These are phyloP conservation scores for Diachasmimorpha longicaudata DNA, from an alignment of 1,140 invertebrate genomes.

Conservation along the genomic window DNA sequence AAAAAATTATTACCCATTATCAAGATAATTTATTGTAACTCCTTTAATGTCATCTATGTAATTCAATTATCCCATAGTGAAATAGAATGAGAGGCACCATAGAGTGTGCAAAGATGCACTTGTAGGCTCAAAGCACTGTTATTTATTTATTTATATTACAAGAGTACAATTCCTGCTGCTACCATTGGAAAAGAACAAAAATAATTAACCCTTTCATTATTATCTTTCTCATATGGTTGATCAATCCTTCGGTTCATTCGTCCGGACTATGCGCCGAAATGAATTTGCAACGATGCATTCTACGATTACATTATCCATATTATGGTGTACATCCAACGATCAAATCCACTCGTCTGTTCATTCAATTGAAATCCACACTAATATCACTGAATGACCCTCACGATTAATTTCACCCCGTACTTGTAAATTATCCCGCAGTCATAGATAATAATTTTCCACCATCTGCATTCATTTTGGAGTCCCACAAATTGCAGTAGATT, in stretches of 20 bases:
- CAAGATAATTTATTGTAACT: not conserved
- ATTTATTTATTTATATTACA: constrained; percentile 32
- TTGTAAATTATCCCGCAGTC: not conserved
- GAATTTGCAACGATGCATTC: constrained; percentile 25
- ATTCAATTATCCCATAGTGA: constrained; percentile 31
- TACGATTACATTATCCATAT: constrained; percentile 12
- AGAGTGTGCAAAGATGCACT: constrained; percentile 38
- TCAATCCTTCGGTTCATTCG: not conserved
- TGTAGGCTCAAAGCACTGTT: constrained; percentile 32
- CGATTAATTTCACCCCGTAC: not conserved
- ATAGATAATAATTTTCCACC: not conserved
- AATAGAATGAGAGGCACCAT: constrained; percentile 47
- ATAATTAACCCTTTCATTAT: not conserved
- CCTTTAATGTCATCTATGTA: not conserved
- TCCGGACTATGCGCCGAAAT: not conserved
- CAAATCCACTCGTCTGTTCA: not conserved
- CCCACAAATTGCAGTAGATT: constrained; percentile 26
- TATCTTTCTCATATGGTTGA: not conserved
- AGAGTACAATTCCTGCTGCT: not conserved
- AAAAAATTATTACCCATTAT: not conserved
- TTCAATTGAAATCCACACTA: not conserved
- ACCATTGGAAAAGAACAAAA: constrained; percentile 11
- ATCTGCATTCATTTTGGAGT: constrained; percentile 29
- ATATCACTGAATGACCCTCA: not conserved
- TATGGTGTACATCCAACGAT: not conserved